Conservation (phyloP, 2,797 vertebrate genomes). For the Myioborus melanocephalus region DNA sequence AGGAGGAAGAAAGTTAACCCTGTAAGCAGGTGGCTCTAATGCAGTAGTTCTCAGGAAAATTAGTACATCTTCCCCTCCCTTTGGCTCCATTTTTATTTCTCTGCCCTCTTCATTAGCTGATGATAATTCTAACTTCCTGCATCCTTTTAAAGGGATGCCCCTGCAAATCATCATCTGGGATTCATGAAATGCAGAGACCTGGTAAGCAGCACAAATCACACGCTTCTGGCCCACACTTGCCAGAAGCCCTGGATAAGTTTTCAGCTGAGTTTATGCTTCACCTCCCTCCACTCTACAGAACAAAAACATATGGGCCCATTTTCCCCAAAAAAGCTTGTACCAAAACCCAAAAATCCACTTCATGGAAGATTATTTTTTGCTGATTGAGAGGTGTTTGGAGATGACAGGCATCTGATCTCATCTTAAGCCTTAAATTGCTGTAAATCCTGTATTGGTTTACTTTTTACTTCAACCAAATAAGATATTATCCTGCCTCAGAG, state of each 20-base stretch:
- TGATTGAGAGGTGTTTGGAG: conserved; percentile 53
- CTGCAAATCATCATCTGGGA: not conserved
- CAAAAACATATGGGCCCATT: conserved; percentile 34
- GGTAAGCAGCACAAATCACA: conserved; percentile 26
- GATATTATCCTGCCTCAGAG: not conserved
- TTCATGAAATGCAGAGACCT: not conserved
- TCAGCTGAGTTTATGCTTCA: conserved; percentile 49
- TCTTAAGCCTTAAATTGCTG: conserved; percentile 37
- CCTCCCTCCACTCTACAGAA: conserved; percentile 33
- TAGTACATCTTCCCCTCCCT: not conserved
- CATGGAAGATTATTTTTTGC: conserved; percentile 25
- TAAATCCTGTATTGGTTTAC: conserved; percentile 37
- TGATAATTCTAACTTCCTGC: not conserved
- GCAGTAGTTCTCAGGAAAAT: not conserved
- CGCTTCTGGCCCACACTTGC: not conserved
- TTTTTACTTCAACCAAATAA: conserved; percentile 21
- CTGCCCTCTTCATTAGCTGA: not conserved
- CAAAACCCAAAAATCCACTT: not conserved
- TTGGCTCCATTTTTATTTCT: not conserved
- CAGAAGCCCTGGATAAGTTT: conserved; percentile 25
- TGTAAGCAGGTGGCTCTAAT: not conserved
- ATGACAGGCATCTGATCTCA: not conserved
- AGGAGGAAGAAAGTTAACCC: conserved; percentile 28
- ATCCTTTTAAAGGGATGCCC: conserved; percentile 2
- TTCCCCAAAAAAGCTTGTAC: not conserved